These are phyloP conservation scores for Grallaria varia DNA, from an alignment of 2,113 vertebrate species.

Conservation along the genomic window DNA sequence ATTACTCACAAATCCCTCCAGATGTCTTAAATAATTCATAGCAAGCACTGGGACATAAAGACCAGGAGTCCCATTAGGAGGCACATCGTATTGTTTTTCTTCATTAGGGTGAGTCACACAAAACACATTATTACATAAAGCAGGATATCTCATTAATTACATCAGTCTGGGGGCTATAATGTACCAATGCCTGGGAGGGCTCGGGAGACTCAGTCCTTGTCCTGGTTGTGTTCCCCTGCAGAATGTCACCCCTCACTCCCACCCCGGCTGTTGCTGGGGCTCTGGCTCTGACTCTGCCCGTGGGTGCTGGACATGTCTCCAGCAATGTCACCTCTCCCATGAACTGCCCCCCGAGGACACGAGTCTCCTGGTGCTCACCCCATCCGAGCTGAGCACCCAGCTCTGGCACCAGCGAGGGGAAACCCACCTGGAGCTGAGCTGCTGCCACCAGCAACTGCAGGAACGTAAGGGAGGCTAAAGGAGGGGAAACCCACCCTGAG, in stretches of 20 bases:
- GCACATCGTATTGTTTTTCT: not conserved
- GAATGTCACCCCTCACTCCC: not conserved
- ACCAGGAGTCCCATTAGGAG: constrained; percentile 21
- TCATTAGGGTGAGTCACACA: constrained; percentile 51
- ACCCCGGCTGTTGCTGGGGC: not conserved
- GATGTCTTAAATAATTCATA: constrained; percentile 59
- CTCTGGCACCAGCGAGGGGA: not conserved
- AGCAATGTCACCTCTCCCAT: not conserved
- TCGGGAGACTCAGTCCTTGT: not conserved
- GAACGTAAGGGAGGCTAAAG: not conserved
- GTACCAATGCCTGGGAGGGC: not conserved
- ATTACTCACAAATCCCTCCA: constrained; percentile 45
- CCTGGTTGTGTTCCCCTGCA: accelerated
- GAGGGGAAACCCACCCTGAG: not conserved
- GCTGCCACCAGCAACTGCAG: accelerated
- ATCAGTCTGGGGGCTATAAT: not conserved
- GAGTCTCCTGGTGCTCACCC: accelerated
- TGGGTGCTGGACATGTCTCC: not conserved
- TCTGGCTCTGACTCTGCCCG: not conserved
- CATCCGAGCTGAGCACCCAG: not conserved
- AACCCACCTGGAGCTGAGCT: not conserved
- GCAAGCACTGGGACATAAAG: constrained; percentile 6
- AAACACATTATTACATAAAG: constrained; percentile 9
- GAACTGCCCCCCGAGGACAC: accelerated
- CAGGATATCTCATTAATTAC: constrained; percentile 28